Conservation (phyloP, 2,797 vertebrate species). For the Scleropages formosus region DNA sequence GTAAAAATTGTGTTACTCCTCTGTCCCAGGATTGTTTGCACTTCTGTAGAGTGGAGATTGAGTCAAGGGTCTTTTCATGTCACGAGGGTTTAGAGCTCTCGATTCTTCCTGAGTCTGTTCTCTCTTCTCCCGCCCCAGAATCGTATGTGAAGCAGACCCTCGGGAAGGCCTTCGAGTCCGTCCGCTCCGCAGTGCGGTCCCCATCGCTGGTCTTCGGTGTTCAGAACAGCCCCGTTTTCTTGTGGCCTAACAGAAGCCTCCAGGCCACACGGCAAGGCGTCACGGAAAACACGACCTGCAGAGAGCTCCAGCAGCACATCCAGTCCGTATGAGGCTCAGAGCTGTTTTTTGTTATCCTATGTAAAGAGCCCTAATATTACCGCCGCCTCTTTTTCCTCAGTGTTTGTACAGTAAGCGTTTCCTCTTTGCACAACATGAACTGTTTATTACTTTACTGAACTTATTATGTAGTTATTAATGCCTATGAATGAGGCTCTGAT, state of each 20-base stretch:
- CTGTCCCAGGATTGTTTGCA: no score
- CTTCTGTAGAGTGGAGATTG: no score
- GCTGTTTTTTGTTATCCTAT: no score
- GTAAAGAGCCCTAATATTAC: no score
- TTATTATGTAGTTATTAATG: no score
- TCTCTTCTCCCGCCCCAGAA: slow-evolving; percentile 57
- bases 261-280: slow-evolving; percentile 66
- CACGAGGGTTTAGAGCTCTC: neutral
- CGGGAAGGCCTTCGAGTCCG: slow-evolving; percentile 71
- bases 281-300: slow-evolving; percentile 68
- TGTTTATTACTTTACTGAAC: no score
- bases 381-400: no score
- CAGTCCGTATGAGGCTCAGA: slow-evolving; percentile 72
- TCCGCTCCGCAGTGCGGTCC: slow-evolving; percentile 76
- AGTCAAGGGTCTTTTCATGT: neutral
- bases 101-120: neutral
- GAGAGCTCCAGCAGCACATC: slow-evolving; percentile 72
- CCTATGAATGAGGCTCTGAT: no score
- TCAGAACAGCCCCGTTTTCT: slow-evolving; percentile 74
- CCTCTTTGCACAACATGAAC: no score
- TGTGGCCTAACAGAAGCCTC: slow-evolving; percentile 82
- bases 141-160: slow-evolving; percentile 66
- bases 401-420: no score
- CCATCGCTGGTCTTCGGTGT: slow-evolving; percentile 78
- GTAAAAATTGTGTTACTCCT: no score